These are phyloP conservation scores for Arctopsyche grandis DNA, from an alignment of 1,140 invertebrate species.

Conservation along the genomic window DNA sequence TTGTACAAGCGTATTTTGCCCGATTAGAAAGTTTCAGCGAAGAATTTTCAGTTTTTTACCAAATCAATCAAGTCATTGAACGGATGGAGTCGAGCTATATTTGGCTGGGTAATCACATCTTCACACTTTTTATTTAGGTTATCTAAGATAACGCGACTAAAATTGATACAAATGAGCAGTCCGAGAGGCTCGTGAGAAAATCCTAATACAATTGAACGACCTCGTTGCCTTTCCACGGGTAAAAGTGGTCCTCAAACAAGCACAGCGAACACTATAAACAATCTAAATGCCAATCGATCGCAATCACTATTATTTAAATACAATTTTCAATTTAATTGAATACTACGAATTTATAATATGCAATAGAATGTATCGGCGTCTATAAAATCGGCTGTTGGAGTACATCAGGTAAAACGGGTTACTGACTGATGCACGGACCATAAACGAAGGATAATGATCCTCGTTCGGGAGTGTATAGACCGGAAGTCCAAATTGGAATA, in stretches of 20 bases:
- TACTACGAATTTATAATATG: background rate
- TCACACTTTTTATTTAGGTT: too few species aligned
- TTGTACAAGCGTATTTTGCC: too few species aligned
- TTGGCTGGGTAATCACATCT: too few species aligned
- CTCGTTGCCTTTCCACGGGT: slow-evolving; percentile 1
- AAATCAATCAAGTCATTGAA: too few species aligned
- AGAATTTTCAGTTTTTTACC: too few species aligned
- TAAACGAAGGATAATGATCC: slow-evolving; percentile 24
- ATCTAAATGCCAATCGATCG: slow-evolving; percentile 12
- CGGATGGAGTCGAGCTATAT: too few species aligned
- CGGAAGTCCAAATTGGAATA: slow-evolving; percentile 36
- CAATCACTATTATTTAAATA: too few species aligned
- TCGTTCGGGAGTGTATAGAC: background rate
- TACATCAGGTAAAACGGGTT: background rate
- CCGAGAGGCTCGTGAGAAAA: slow-evolving; percentile 1
- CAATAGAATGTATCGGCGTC: background rate
- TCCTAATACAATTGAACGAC: background rate
- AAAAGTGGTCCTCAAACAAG: slow-evolving; percentile 15
- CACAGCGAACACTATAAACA: background rate
- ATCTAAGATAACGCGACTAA: background rate
- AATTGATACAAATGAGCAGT: background rate
- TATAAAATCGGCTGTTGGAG: background rate
- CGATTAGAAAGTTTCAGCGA: too few species aligned
- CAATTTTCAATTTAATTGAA: background rate
- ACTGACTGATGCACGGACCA: background rate